Evolutionary conservation across 2,113 vertebrate species (phyloP).

Genomic region (Pandion haliaetus): DNA sequence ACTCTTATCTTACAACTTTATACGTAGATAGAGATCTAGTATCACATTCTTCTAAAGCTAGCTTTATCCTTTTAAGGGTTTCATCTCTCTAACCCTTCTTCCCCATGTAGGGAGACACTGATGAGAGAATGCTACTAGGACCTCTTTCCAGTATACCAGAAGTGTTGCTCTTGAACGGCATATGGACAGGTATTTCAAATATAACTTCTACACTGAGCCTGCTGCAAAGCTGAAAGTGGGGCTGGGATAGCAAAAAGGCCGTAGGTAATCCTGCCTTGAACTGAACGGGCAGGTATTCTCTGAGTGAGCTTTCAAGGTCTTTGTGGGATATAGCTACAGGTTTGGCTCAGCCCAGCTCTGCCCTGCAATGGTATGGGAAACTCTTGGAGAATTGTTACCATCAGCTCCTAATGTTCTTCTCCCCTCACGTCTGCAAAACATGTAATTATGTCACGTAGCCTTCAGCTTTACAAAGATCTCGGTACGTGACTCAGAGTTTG

Average conservation of each 20-base stretch:
- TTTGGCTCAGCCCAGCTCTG: neutral
- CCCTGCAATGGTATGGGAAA: neutral
- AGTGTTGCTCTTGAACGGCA: neutral
- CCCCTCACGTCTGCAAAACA: neutral
- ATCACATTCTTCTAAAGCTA: neutral
- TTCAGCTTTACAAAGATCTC: neutral
- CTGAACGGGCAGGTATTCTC: neutral
- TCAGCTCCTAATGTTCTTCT: neutral
- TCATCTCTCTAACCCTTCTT: neutral
- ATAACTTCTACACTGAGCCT: neutral
- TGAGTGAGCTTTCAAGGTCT: neutral
- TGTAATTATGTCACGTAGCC: neutral
- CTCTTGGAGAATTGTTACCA: neutral
- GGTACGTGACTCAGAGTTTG: neutral
- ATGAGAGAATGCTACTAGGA: neutral
- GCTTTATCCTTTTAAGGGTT: neutral
- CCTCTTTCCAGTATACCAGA: neutral
- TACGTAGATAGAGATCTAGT: neutral
- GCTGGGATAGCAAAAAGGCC: neutral
- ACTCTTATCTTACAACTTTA: neutral
- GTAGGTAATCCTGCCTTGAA: neutral
- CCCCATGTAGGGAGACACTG: neutral
- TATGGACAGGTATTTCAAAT: neutral
- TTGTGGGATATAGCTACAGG: neutral
- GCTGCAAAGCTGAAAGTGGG: neutral